Percentiles rank a stretch among this genome's conserved stretches.
phyloP scores from a whole-genome alignment of 2,888 invertebrate species.

The Desoria tigrina region DNA sequence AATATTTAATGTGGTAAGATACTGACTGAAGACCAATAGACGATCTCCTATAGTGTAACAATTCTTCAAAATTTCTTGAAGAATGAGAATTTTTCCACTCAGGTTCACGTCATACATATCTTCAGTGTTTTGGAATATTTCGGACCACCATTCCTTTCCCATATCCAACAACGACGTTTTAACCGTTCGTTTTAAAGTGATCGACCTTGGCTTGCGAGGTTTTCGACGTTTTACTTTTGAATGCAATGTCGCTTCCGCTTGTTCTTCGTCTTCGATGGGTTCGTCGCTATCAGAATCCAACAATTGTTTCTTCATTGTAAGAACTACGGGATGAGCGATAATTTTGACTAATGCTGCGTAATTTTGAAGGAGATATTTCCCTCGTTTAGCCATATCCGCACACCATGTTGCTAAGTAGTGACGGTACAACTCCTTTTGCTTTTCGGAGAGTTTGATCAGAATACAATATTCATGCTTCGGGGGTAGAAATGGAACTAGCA shows the following conservation, averaged over 20 bases:
- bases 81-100: slow-evolving; percentile 77
- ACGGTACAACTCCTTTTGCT: slow-evolving; percentile 71
- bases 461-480: slow-evolving; percentile 96
- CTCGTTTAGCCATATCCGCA: slow-evolving; percentile 32
- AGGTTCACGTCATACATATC: slow-evolving; percentile 60
- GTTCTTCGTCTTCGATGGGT: slow-evolving; percentile 62
- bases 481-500: slow-evolving; percentile 88
- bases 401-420: slow-evolving; percentile 61
- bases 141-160: slow-evolving; percentile 31
- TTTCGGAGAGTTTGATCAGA: slow-evolving; percentile 71
- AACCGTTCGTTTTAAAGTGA: background rate
- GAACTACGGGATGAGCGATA: slow-evolving; percentile 64
- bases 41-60: slow-evolving; percentile 96
- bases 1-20: slow-evolving; percentile 84
- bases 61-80: slow-evolving; percentile 85
- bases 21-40: slow-evolving; percentile 87
- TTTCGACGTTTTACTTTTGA: slow-evolving; percentile 5
- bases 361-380: slow-evolving; percentile 58
- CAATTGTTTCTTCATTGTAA: slow-evolving; percentile 55
- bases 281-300: slow-evolving; percentile 54
- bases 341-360: slow-evolving; percentile 56
- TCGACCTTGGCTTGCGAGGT: slow-evolving; percentile 11
- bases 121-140: slow-evolving; percentile 27
- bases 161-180: background rate
- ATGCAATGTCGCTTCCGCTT: slow-evolving; percentile 61